These are phyloP conservation scores for Hypocryptadius cinnamomeus DNA, from an alignment of 2,113 vertebrate genomes.

Conservation along the genomic window DNA sequence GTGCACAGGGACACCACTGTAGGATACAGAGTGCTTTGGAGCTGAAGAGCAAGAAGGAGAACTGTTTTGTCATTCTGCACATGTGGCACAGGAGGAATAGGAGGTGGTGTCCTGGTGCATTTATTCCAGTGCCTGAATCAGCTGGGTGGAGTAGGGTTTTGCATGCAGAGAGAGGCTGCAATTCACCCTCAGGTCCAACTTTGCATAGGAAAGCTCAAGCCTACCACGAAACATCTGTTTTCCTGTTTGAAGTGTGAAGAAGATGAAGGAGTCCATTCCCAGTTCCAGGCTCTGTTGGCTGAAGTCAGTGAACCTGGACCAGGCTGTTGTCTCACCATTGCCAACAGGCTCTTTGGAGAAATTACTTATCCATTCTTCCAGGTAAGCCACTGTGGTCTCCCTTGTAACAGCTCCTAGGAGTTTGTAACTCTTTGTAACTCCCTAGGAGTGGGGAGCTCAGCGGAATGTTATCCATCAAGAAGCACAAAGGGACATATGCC, in stretches of 20 bases:
- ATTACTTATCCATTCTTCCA: conserved; percentile 5
- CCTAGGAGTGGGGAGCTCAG: neutral
- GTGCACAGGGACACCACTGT: neutral
- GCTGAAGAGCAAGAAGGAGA: neutral
- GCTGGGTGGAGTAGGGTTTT: neutral
- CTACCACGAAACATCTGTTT: neutral
- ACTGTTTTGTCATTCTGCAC: neutral
- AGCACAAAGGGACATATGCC: neutral
- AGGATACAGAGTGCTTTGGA: rapidly evolving
- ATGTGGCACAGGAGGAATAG: neutral
- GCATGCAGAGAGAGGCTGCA: neutral
- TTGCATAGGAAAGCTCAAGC: neutral
- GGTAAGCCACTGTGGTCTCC: neutral
- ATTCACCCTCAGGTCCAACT: neutral
- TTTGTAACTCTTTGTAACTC: too few relatives aligned
- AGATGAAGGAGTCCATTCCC: conserved; percentile 49
- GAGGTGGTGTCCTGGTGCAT: neutral
- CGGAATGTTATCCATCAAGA: neutral
- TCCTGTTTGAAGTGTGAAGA: conserved; percentile 42
- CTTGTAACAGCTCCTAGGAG: neutral
- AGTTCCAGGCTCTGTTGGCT: conserved; percentile 49
- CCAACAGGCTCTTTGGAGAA: conserved; percentile 64
- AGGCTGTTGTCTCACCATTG: conserved; percentile 55
- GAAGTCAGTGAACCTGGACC: conserved; percentile 26
- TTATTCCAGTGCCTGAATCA: neutral